Conservation (phyloP, 30 jellyfish, hydroid and myxozoan genomes). For the Hydractinia echinata region DNA sequence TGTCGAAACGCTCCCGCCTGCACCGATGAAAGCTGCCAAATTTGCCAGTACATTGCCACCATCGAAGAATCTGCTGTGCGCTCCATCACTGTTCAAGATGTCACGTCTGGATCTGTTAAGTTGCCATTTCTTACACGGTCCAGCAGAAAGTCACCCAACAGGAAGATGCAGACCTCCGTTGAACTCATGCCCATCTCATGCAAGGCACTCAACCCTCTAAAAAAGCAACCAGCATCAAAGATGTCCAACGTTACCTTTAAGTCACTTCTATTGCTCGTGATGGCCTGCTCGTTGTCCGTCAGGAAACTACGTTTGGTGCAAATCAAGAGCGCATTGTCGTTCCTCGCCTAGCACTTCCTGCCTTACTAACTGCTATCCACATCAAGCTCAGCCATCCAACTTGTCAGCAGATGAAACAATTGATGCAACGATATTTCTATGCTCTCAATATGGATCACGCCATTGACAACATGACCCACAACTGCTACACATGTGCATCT, state of each 20-base stretch:
- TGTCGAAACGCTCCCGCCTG: conserved; percentile 27
- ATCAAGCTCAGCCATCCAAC: conserved; percentile 42
- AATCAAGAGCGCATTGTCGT: conserved; percentile 22
- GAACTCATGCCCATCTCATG: conserved; percentile 3
- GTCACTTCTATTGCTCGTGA: conserved; percentile 4
- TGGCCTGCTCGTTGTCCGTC: conserved; percentile 12
- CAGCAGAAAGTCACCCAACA: neutral
- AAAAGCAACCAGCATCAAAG: conserved; percentile 17
- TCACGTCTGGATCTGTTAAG: neutral
- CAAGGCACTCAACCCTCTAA: conserved; percentile 22
- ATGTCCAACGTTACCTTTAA: conserved; percentile 11
- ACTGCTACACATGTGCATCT: conserved; percentile 37
- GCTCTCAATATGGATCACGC: conserved; percentile 40
- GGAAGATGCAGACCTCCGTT: neutral
- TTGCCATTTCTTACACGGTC: neutral
- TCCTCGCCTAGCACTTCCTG: conserved; percentile 38
- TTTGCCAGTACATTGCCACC: conserved; percentile 10
- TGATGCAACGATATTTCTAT: conserved; percentile 30
- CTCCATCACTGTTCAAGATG: conserved; percentile 10
- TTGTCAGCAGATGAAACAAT: conserved; percentile 14
- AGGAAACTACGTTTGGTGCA: conserved; percentile 2
- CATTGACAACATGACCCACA: neutral
- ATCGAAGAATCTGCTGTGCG: conserved; percentile 14
- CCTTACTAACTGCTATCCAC: conserved; percentile 51
- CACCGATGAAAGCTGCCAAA: conserved; percentile 12